Conservation (phyloP, 2,113 vertebrate species). For the Antennarius striatus region DNA sequence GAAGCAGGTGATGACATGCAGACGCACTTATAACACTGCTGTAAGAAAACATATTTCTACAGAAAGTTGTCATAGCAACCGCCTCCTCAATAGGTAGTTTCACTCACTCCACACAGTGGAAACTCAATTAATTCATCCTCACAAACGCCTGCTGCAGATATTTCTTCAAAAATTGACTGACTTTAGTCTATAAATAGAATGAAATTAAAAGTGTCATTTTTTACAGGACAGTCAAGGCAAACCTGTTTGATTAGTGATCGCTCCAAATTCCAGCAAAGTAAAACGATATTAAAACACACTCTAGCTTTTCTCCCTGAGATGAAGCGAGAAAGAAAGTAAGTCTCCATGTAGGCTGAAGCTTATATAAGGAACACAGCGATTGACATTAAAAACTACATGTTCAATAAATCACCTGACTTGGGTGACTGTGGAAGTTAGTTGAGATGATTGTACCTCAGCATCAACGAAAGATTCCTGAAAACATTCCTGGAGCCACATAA, state of each 20-base stretch:
- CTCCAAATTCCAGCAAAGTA: slow-evolving; percentile 6
- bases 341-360: not conserved
- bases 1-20: not conserved
- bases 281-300: slow-evolving; percentile 1
- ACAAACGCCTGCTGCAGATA: not conserved
- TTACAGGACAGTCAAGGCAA: slow-evolving; percentile 13
- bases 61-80: slow-evolving; percentile 22
- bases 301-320: slow-evolving; percentile 51
- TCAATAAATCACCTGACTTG: too few species aligned
- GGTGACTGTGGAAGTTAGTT: too few species aligned
- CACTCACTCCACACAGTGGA: slow-evolving; percentile 53
- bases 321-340: slow-evolving; percentile 6
- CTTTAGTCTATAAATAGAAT: too few species aligned
- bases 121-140: slow-evolving; percentile 4
- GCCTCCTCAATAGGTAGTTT: slow-evolving; percentile 4
- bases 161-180: not conserved
- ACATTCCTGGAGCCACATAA: too few species aligned
- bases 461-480: too few species aligned
- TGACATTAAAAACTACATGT: too few species aligned
- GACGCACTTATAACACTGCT: not conserved
- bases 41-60: not conserved
- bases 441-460: too few species aligned
- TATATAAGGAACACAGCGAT: too few species aligned
- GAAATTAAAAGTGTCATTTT: not conserved
- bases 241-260: not conserved